Percentiles rank a stretch among this genome's conserved stretches.
phyloP scores from a whole-genome alignment of 2,888 invertebrate species.

The Pomacea canaliculata region DNA sequence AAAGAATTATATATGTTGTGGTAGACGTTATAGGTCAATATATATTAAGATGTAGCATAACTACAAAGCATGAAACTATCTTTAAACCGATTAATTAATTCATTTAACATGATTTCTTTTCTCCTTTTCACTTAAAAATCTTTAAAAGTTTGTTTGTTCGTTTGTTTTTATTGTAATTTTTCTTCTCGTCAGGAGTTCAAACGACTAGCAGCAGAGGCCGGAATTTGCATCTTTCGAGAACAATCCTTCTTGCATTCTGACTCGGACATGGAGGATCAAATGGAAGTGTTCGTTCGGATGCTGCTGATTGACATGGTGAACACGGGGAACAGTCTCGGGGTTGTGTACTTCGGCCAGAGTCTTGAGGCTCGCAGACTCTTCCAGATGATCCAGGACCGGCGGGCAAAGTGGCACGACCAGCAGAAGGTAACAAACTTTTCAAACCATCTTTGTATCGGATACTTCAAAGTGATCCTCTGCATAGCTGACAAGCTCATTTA shows the following conservation, averaged over 20 bases:
- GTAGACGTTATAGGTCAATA: too few species aligned
- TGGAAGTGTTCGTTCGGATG: constrained; percentile 20
- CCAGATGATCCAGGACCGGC: constrained; percentile 11
- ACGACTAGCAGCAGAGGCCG: constrained; percentile 5
- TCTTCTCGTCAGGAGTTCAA: constrained; percentile 8
- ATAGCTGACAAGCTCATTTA: background rate
- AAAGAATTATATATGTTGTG: too few species aligned
- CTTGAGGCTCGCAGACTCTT: constrained; percentile 33
- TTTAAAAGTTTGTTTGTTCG: too few species aligned
- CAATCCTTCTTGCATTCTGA: constrained; percentile 26
- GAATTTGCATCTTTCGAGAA: constrained; percentile 35
- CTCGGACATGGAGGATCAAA: constrained; percentile 1
- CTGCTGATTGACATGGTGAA: background rate
- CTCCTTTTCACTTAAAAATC: too few species aligned
- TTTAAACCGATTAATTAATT: too few species aligned
- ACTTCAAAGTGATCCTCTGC: too few species aligned
- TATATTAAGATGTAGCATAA: too few species aligned
- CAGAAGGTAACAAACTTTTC: background rate
- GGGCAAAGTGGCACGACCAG: constrained; percentile 12
- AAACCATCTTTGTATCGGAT: too few species aligned
- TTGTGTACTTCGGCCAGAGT: constrained; percentile 51
- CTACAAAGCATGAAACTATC: too few species aligned
- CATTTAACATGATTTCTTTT: too few species aligned
- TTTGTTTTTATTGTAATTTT: too few species aligned
- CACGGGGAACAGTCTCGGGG: constrained; percentile 34